Conservation (phyloP, 1,140 invertebrate species). For the Zaprionus camerounensis region DNA sequence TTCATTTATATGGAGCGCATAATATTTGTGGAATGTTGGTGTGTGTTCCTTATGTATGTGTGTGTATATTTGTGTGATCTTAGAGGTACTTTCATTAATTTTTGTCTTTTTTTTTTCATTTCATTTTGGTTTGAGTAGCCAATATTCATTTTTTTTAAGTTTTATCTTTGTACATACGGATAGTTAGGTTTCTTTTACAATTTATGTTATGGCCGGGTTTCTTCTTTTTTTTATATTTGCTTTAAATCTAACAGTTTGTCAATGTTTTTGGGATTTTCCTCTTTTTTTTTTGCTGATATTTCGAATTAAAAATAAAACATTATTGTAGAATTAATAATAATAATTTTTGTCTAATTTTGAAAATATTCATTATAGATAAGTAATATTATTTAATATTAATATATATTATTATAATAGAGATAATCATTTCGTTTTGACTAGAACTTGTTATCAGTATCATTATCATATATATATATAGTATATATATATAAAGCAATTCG, state of each 20-base stretch:
- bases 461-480: conserved; percentile 14
- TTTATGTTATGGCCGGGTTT: conserved; percentile 34
- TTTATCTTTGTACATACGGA: conserved; percentile 44
- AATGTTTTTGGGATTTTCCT: conserved; percentile 6
- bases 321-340: conserved; percentile 70
- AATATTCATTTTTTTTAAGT: conserved; percentile 29
- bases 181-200: conserved; percentile 32
- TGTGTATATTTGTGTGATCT: conserved; percentile 33
- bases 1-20: conserved; percentile 71
- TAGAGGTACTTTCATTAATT: conserved; percentile 60
- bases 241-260: conserved; percentile 61
- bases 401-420: conserved; percentile 60
- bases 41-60: conserved; percentile 28
- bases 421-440: conserved; percentile 51
- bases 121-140: conserved; percentile 39
- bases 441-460: conserved; percentile 47
- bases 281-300: conserved; percentile 57
- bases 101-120: conserved; percentile 33
- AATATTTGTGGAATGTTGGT: conserved; percentile 64
- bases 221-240: conserved; percentile 15
- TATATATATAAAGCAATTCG: conserved; percentile 36
- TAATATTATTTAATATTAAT: conserved; percentile 67
- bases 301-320: conserved; percentile 64
- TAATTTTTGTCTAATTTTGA: conserved; percentile 79
- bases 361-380: conserved; percentile 64